These are phyloP conservation scores for Gortyna flavago DNA, from an alignment of 2,888 invertebrate genomes.

Conservation along the genomic window DNA sequence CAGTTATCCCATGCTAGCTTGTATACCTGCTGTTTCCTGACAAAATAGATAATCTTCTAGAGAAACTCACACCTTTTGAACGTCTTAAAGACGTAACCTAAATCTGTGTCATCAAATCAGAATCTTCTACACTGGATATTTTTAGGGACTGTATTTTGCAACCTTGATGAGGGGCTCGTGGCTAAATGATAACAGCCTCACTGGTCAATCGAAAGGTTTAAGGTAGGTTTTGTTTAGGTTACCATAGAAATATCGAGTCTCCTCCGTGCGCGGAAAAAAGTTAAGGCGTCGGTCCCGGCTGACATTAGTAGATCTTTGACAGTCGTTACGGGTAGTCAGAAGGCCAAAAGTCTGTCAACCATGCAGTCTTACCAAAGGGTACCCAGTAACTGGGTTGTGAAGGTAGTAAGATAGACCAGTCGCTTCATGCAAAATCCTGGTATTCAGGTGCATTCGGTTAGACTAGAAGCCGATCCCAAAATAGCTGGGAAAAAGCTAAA, in stretches of 20 bases:
- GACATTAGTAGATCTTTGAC: neutral
- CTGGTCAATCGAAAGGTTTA: neutral
- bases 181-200: neutral
- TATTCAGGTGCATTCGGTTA: neutral
- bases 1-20: constrained; percentile 51
- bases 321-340: neutral
- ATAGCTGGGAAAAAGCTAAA: neutral
- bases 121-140: neutral
- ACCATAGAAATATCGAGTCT: neutral
- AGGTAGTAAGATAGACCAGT: neutral
- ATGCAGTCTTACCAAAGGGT: neutral
- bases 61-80: neutral
- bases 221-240: no score
- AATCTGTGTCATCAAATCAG: neutral
- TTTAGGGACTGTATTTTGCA: neutral
- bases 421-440: neutral
- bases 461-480: neutral
- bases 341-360: neutral
- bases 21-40: constrained; percentile 42
- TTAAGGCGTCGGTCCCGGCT: neutral
- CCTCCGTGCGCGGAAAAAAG: neutral
- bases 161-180: neutral
- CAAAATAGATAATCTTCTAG: constrained; percentile 13
- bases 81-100: neutral
- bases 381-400: neutral